phyloP scores from a whole-genome alignment of 2,797 vertebrate genomes.

The Lagorchestes hirsutus region DNA sequence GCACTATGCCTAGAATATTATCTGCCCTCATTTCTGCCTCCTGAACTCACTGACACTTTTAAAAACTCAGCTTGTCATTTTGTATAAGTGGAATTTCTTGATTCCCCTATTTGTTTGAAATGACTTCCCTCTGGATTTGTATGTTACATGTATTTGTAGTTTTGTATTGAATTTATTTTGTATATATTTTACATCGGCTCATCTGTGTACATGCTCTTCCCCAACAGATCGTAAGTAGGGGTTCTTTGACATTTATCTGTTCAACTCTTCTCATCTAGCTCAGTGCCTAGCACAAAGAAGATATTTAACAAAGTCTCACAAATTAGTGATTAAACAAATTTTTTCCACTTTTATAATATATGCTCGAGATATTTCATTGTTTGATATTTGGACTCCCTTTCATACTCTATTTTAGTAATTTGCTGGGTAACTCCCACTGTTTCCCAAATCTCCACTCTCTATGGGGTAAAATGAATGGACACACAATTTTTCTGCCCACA shows the following conservation, averaged over 20 bases:
- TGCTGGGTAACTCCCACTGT: slow-evolving; percentile 21
- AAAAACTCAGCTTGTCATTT: neutral
- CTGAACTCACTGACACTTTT: neutral
- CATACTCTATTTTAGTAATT: neutral
- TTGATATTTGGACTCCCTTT: neutral
- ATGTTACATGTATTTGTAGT: neutral
- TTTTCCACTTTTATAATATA: slow-evolving; percentile 25
- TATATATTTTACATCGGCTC: neutral
- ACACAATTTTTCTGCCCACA: slow-evolving; percentile 44
- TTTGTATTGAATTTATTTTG: neutral
- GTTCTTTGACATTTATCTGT: neutral
- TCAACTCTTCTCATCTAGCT: neutral
- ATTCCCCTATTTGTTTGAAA: neutral
- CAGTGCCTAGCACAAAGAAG: neutral
- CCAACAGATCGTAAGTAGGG: neutral
- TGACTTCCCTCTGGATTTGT: neutral
- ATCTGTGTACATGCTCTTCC: neutral
- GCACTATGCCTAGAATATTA: neutral
- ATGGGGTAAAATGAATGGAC: slow-evolving; percentile 20
- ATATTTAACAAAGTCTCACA: slow-evolving; percentile 10
- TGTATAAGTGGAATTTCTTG: neutral
- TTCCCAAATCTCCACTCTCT: slow-evolving; percentile 36
- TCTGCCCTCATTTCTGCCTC: neutral
- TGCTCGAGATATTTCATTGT: neutral
- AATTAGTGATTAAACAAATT: slow-evolving; percentile 51